These are phyloP conservation scores for Glyphotaelius pellucidus DNA, from an alignment of 2,888 invertebrate species.

Conservation along the genomic window DNA sequence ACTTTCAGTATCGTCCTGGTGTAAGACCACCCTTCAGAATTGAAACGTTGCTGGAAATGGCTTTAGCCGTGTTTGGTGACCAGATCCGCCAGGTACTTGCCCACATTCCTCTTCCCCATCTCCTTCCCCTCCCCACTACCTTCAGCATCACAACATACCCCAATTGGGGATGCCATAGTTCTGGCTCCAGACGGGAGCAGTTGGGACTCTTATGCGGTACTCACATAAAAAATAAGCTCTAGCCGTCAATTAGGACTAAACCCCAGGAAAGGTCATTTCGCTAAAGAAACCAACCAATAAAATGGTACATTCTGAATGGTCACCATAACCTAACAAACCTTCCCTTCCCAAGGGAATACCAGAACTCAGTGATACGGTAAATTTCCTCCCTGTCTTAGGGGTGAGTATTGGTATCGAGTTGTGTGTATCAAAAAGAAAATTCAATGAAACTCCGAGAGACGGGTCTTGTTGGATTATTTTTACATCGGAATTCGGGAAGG, in stretches of 20 bases:
- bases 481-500: neutral
- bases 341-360: conserved; percentile 33
- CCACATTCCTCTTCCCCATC: no score
- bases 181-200: no score
- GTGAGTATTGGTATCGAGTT: neutral
- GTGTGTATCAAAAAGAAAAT: conserved; percentile 13
- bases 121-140: no score
- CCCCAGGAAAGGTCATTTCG: neutral
- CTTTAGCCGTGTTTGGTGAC: no score
- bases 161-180: no score
- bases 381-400: conserved; percentile 5
- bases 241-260: neutral
- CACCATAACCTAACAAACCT: neutral
- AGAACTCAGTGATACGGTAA: conserved; percentile 53
- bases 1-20: no score
- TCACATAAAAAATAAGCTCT: neutral
- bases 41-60: no score
- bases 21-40: no score
- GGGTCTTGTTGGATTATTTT: neutral
- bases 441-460: neutral
- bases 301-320: neutral
- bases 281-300: neutral
- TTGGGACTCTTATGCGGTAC: no score
- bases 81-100: no score
- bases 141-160: no score